Percentiles rank a stretch among this genome's conserved stretches.
phyloP scores from a whole-genome alignment of 1,140 invertebrate genomes.

The Leptopilina boulardi region DNA sequence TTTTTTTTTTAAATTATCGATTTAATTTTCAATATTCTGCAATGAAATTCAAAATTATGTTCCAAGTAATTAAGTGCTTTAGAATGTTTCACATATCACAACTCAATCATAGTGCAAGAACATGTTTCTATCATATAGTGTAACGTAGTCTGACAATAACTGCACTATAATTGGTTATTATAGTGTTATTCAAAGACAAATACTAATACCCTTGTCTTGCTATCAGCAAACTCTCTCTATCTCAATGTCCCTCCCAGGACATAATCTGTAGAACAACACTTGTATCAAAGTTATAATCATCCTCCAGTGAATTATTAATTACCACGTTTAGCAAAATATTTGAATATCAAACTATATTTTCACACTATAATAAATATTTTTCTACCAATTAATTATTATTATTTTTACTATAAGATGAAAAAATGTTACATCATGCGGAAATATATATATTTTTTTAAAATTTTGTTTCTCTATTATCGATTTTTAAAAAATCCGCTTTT shows the following conservation, averaged over 20 bases:
- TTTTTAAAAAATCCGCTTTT: no score
- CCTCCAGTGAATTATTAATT: neutral
- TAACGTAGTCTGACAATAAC: neutral
- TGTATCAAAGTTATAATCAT: constrained; percentile 4
- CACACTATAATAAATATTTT: neutral
- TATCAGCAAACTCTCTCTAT: neutral
- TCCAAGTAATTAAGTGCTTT: neutral
- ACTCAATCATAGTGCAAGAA: neutral
- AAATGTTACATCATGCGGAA: no score
- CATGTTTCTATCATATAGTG: neutral
- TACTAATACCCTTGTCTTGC: neutral
- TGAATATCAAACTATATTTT: neutral
- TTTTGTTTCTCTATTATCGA: no score
- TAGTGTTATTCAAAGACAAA: constrained; percentile 9
- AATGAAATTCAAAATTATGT: neutral
- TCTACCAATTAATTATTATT: no score
- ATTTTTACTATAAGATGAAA: no score
- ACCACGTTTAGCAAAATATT: neutral
- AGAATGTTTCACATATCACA: neutral
- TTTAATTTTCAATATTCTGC: neutral
- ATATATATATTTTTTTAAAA: no score
- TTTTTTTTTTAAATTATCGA: neutral
- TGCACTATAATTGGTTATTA: neutral
- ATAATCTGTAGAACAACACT: neutral
- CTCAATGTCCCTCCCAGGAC: neutral